These are phyloP conservation scores for Semaprochilodus insignis DNA, from an alignment of 2,797 vertebrate species.

Conservation along the genomic window DNA sequence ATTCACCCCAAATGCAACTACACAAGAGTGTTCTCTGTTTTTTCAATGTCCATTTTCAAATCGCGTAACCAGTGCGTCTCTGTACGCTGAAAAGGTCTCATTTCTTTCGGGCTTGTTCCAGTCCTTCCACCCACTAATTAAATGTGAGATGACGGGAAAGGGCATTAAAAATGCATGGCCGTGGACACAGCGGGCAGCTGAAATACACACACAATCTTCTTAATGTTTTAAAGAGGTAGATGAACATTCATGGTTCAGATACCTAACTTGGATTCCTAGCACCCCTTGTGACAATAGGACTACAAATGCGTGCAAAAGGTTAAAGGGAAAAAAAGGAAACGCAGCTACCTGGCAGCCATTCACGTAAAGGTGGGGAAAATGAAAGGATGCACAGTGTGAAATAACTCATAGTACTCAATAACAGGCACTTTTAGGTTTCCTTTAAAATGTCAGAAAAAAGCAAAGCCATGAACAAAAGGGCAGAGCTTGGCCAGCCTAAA, in stretches of 20 bases:
- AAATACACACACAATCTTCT: slow-evolving; percentile 63
- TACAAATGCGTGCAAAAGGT: slow-evolving; percentile 29
- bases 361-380: slow-evolving; percentile 17
- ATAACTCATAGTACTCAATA: slow-evolving; percentile 21
- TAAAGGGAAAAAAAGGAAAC: slow-evolving; percentile 21
- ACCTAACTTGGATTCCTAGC: slow-evolving; percentile 51
- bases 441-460: slow-evolving; percentile 57
- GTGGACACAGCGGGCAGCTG: slow-evolving; percentile 53
- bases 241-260: slow-evolving; percentile 48
- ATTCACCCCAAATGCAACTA: slow-evolving; percentile 9
- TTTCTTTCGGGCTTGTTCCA: slow-evolving; percentile 63
- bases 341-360: not conserved
- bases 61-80: slow-evolving; percentile 47
- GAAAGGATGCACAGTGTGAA: slow-evolving; percentile 35
- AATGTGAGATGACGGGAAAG: slow-evolving; percentile 65
- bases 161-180: slow-evolving; percentile 68
- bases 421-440: slow-evolving; percentile 15
- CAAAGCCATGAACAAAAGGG: slow-evolving; percentile 39
- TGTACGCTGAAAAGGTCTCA: slow-evolving; percentile 66
- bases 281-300: slow-evolving; percentile 1
- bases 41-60: slow-evolving; percentile 44
- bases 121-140: slow-evolving; percentile 68
- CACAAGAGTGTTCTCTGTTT: slow-evolving; percentile 12
- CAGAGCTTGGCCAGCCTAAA: slow-evolving; percentile 31
- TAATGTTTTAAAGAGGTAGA: slow-evolving; percentile 62